Evolutionary conservation across 2,797 vertebrate species (phyloP).

Genomic region (Tauraco hartlaubi): DNA sequence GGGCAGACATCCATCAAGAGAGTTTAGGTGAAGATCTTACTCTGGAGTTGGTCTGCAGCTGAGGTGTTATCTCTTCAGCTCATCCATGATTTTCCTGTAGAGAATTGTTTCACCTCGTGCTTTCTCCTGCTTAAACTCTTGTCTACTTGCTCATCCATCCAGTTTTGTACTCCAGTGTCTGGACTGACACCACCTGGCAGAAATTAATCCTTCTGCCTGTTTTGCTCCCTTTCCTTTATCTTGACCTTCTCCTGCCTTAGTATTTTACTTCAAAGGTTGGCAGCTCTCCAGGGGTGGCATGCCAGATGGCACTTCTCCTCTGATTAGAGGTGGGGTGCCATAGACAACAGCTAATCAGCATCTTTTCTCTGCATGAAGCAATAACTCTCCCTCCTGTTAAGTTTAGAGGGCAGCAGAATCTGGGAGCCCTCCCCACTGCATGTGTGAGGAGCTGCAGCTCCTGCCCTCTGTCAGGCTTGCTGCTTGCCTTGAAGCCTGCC

Average conservation of each 20-base stretch:
- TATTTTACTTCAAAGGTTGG: conserved; percentile 65
- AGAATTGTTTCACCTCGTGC: not conserved
- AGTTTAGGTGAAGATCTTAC: not conserved
- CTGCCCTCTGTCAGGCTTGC: not conserved
- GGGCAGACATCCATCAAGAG: not conserved
- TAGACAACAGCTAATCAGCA: conserved; percentile 55
- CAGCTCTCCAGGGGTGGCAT: conserved; percentile 54
- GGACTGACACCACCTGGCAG: conserved; percentile 23
- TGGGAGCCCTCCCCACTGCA: not conserved
- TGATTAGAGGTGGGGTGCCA: conserved; percentile 48
- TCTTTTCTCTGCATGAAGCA: conserved; percentile 40
- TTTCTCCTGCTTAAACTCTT: not conserved
- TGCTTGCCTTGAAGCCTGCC: not conserved
- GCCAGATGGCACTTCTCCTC: conserved; percentile 70
- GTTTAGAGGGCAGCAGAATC: conserved; percentile 20
- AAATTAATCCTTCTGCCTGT: conserved; percentile 32
- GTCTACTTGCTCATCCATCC: not conserved
- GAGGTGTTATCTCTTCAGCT: not conserved
- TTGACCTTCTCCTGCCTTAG: conserved; percentile 54
- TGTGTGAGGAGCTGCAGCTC: not conserved
- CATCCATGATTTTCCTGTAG: not conserved
- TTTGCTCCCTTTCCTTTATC: conserved; percentile 16
- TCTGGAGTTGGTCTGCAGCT: not conserved
- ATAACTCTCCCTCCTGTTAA: conserved; percentile 5
- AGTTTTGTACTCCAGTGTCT: not conserved